Conservation (phyloP, 2,113 vertebrate species). For the Hepsetus odoe region DNA sequence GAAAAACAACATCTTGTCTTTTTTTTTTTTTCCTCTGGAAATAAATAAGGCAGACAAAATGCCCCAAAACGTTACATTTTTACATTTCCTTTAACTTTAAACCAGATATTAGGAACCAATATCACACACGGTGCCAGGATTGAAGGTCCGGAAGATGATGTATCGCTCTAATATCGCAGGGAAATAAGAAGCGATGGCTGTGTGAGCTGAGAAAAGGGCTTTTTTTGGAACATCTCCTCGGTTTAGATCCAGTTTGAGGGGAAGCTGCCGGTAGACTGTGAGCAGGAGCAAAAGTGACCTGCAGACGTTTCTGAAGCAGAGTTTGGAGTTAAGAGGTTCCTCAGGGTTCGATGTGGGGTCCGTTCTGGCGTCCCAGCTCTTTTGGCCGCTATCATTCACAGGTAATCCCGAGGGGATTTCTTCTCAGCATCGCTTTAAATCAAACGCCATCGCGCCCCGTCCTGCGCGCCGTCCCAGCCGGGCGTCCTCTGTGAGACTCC, state of each 20-base stretch:
- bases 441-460: not conserved
- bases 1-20: no score
- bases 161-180: no score
- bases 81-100: no score
- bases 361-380: not conserved
- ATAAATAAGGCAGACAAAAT: no score
- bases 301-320: not conserved
- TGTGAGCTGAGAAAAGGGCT: no score
- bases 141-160: not conserved
- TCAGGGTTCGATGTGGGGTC: not conserved
- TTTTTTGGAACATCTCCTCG: no score
- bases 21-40: not conserved
- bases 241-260: not conserved
- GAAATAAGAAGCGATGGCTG: no score
- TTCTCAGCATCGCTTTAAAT: not conserved
- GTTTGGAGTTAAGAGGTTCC: not conserved
- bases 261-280: not conserved
- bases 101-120: not conserved
- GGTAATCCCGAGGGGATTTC: not conserved
- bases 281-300: not conserved
- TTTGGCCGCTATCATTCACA: not conserved
- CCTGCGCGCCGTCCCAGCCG: not conserved
- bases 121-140: no score
- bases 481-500: not conserved
- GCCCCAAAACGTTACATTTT: no score